Evolutionary conservation across 2,888 invertebrate species (phyloP), one percentile per base, ranked within the genome.

Genomic region (Alcis repandata): DNA sequence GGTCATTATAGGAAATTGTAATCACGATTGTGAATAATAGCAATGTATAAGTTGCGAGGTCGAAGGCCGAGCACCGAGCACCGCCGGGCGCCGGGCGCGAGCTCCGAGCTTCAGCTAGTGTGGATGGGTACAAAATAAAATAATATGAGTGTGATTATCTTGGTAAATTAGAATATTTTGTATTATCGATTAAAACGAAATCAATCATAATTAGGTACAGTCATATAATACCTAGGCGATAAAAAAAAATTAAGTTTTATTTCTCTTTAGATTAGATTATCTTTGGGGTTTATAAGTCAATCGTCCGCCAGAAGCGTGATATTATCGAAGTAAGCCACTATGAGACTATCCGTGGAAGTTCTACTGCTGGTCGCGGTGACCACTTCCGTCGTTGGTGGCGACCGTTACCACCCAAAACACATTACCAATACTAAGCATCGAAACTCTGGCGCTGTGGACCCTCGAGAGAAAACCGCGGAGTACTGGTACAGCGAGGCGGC

Each of bases 401-500:
- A 71, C 59, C 70, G 59, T 10, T 70, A 72, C 63, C 69, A 68
- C 49, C 59, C 63, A 17, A 36, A 43, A 22, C 57, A 38, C 6
- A n/a, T 8, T 22, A 22, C 1, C 22, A 22, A 2, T 7, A 1
- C n/a, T 0, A 13, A 15, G 11, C 17, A 13, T 4, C 19, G 32
- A 9, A 1, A n/a, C n/a, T 7, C 3, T 9, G 22, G 8, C 32
- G 58, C 57, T 36, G 22, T 48, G 15, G 57, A 60, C 53, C 46
- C 58, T 15, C 65, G 59, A 41, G 74, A 74, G 57, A 45, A 20
- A 49, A 54, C 66, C n/a, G 68, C 74, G 1, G 20, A 59, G 43
- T 63, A 62, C 67, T 76, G 75, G 75, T 72, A 72, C 65, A 0
- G 8, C 8, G 72, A 78, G 57, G 75, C 76, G 15, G 46, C 68